Evolutionary conservation across 1,140 invertebrate genomes (phyloP).

Genomic region (Himalopsyche phryganea): DNA sequence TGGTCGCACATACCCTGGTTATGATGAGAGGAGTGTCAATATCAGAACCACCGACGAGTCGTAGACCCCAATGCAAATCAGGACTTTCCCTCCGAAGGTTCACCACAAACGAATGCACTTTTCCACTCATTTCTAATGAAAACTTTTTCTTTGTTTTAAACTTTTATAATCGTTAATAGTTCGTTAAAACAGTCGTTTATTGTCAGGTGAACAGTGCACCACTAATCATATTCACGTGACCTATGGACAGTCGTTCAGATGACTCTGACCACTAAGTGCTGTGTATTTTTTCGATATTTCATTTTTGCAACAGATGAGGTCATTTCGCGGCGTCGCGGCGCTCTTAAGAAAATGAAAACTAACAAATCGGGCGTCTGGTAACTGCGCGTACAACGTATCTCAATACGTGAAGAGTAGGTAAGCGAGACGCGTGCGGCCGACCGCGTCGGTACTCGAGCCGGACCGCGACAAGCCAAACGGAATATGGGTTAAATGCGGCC

Average conservation of each 20-base stretch:
- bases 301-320: conserved; percentile 8
- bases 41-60: conserved; percentile 86
- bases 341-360: background rate
- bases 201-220: too few species aligned
- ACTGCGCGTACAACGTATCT: background rate
- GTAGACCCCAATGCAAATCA: conserved; percentile 83
- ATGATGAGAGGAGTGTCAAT: conserved; percentile 84
- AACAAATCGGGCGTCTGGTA: background rate
- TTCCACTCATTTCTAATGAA: conserved; percentile 50
- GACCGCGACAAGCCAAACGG: background rate
- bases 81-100: conserved; percentile 71
- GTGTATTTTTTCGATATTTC: conserved; percentile 1
- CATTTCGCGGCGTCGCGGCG: conserved; percentile 10
- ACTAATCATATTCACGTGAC: too few species aligned
- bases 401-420: conserved; percentile 1
- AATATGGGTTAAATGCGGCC: conserved; percentile 22
- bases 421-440: conserved; percentile 1
- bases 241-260: too few species aligned
- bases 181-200: background rate
- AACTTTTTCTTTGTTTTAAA: background rate
- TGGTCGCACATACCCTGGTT: conserved; percentile 71
- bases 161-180: background rate
- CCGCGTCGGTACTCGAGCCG: background rate
- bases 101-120: conserved; percentile 68
- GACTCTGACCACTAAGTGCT: too few species aligned